These are phyloP conservation scores for Narcine bancroftii DNA, from an alignment of 2,113 vertebrate species.

Conservation along the genomic window DNA sequence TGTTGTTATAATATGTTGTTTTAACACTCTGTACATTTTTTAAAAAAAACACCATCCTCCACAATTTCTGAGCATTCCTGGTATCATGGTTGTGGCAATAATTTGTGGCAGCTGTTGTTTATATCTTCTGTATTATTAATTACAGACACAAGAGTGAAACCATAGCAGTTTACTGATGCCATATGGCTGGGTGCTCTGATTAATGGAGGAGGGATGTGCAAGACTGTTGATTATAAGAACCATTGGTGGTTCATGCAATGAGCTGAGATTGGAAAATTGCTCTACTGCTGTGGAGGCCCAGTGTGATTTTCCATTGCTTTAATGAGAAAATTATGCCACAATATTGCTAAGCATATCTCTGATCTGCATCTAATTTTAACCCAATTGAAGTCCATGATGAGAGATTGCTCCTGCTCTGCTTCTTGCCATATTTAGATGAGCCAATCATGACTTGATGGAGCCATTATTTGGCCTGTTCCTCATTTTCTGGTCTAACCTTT, in stretches of 20 bases:
- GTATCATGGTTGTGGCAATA: too few relatives aligned
- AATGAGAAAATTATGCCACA: not conserved
- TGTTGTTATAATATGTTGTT: too few relatives aligned
- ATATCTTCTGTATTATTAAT: too few relatives aligned
- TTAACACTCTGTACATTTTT: too few relatives aligned
- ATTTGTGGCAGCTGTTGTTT: too few relatives aligned
- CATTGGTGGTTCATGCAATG: not conserved
- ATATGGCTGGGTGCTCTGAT: not conserved
- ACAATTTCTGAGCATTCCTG: too few relatives aligned
- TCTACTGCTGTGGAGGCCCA: not conserved
- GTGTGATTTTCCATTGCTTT: not conserved
- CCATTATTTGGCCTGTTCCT: not conserved
- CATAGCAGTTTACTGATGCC: not conserved
- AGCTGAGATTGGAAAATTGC: not conserved
- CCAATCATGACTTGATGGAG: too few relatives aligned
- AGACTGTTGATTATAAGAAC: not conserved
- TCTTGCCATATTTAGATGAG: not conserved
- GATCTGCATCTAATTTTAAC: not conserved
- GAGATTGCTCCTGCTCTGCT: not conserved
- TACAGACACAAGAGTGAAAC: too few relatives aligned
- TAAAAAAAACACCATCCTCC: too few relatives aligned
- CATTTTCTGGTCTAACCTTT: not conserved
- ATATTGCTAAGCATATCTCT: not conserved
- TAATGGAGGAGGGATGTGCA: not conserved
- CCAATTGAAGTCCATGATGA: not conserved